These are phyloP conservation scores for Caiman crocodilus DNA, from an alignment of 2,797 vertebrate genomes.

Conservation along the genomic window DNA sequence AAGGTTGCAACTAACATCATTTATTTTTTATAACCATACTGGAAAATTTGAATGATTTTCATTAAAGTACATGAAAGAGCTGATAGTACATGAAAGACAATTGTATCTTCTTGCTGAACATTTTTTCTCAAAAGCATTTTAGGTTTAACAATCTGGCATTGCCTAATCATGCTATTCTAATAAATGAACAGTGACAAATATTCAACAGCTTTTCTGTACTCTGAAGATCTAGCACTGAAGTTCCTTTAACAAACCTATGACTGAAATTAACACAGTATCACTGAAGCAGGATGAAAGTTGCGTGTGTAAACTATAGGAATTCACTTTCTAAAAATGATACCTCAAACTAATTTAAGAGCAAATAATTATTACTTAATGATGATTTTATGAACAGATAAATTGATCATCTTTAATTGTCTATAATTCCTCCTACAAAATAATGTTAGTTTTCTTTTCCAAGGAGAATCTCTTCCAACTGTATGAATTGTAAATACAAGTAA, in stretches of 20 bases:
- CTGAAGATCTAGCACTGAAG: not conserved
- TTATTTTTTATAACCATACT: not conserved
- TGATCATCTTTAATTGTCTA: conserved; percentile 16
- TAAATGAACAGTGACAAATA: not conserved
- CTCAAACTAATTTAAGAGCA: not conserved
- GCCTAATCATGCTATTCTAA: not conserved
- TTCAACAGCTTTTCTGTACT: too few relatives aligned
- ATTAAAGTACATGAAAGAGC: not conserved
- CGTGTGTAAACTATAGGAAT: not conserved
- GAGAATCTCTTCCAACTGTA: conserved; percentile 54
- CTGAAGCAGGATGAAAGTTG: not conserved
- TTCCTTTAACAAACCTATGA: not conserved
- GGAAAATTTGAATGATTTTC: fast-evolving
- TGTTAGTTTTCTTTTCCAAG: not conserved
- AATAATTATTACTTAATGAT: not conserved
- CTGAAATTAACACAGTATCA: not conserved
- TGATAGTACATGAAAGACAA: too few relatives aligned
- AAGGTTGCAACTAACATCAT: not conserved
- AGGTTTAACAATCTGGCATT: too few relatives aligned
- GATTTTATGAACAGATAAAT: not conserved
- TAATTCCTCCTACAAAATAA: not conserved
- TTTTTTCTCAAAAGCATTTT: too few relatives aligned
- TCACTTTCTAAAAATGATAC: not conserved
- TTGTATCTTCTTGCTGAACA: too few relatives aligned
- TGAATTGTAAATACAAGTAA: not conserved